Conservation (phyloP, 1,140 invertebrate species). For the Zaprionus capensis region DNA sequence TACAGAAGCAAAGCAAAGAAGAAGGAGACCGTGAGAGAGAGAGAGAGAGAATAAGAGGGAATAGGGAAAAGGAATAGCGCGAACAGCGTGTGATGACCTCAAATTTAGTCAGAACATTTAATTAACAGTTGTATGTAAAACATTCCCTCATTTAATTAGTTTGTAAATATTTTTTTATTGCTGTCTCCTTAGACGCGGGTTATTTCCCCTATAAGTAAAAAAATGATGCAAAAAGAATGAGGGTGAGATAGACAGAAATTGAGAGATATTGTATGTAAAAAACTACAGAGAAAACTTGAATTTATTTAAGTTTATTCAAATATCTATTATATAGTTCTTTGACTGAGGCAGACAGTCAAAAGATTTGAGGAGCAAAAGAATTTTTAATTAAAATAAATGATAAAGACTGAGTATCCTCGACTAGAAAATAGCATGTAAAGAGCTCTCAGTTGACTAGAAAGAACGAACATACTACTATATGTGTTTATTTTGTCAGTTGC, state of each 20-base stretch:
- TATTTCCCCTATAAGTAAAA: not conserved
- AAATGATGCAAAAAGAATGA: not conserved
- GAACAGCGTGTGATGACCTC: slow-evolving; percentile 4
- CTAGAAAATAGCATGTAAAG: not conserved
- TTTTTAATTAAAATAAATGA: not conserved
- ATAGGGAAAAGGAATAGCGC: not conserved
- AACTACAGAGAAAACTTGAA: not conserved
- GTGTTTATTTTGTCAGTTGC: no score
- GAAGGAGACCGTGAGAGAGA: not conserved
- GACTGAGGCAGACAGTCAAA: not conserved
- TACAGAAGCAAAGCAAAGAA: not conserved
- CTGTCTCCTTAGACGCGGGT: not conserved
- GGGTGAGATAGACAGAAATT: not conserved
- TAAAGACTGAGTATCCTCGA: not conserved
- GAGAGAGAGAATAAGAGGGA: not conserved
- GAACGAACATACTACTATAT: no score
- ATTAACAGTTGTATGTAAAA: slow-evolving; percentile 7
- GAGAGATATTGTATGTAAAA: not conserved
- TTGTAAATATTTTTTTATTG: slow-evolving; percentile 11
- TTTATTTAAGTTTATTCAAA: not conserved
- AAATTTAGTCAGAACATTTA: slow-evolving; percentile 5
- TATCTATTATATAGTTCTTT: not conserved
- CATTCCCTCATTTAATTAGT: not conserved
- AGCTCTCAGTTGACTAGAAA: no score
- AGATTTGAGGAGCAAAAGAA: not conserved